A percentile compares a stretch with the other conserved stretches of the same genome.
Conservation (phyloP, 2,113 vertebrate species). For the Sceloporus tristichus region DNA sequence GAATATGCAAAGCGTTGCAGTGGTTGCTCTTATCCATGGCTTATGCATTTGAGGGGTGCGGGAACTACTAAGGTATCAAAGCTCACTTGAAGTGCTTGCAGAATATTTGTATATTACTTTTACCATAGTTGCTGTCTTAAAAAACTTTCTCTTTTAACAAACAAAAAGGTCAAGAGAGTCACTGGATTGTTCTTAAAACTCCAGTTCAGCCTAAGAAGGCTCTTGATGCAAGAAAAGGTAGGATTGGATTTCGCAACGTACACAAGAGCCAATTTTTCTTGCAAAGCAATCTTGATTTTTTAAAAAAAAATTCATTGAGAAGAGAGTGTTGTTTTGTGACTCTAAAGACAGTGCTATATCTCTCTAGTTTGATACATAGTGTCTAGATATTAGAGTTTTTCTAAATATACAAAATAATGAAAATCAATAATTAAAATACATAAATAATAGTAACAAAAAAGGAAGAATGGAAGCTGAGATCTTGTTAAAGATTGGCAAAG, state of each 20-base stretch:
- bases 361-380: neutral
- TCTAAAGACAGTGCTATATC: neutral
- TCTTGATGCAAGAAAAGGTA: constrained; percentile 8
- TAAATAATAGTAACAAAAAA: too few relatives aligned
- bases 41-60: constrained; percentile 67
- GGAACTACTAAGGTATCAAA: constrained; percentile 45
- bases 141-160: neutral
- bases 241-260: too few relatives aligned
- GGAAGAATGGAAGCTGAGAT: too few relatives aligned
- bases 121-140: neutral
- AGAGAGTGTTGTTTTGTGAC: neutral
- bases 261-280: neutral
- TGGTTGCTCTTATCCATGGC: constrained; percentile 39
- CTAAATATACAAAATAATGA: too few relatives aligned
- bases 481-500: too few relatives aligned
- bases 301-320: neutral
- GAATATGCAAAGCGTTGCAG: constrained; percentile 55
- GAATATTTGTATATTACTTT: neutral
- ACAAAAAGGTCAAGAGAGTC: neutral
- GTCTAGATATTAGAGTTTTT: too few relatives aligned
- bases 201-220: constrained; percentile 24
- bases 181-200: constrained; percentile 11
- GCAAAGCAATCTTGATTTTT: neutral
- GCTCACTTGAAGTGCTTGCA: constrained; percentile 57
- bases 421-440: too few relatives aligned